Percentiles rank a stretch among this genome's conserved stretches.
phyloP scores from a whole-genome alignment of 2,888 invertebrate genomes.

The Trachelus troglodyta region DNA sequence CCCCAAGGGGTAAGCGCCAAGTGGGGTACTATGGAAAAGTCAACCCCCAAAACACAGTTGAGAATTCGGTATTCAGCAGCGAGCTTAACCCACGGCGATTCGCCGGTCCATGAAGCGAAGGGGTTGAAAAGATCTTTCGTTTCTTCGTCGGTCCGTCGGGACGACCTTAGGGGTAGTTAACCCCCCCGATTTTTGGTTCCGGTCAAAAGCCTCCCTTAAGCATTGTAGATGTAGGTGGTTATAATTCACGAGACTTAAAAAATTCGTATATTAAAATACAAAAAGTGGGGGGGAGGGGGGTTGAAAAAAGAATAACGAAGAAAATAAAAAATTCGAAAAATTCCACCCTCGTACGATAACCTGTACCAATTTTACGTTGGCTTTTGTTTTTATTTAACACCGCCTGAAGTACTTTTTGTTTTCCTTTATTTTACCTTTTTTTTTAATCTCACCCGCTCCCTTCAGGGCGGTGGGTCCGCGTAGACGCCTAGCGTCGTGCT shows the following conservation, averaged over 20 bases:
- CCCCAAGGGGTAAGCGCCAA: conserved; percentile 44
- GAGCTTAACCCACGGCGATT: conserved; percentile 33
- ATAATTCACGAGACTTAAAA: neutral
- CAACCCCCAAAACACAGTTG: conserved; percentile 27
- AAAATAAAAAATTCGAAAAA: neutral
- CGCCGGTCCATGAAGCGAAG: neutral
- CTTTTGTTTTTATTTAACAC: neutral
- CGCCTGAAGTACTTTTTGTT: neutral
- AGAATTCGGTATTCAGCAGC: conserved; percentile 42
- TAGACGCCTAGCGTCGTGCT: neutral
- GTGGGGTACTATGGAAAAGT: conserved; percentile 26
- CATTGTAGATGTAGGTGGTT: neutral
- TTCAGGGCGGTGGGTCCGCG: neutral
- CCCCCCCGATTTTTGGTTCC: neutral
- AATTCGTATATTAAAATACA: neutral
- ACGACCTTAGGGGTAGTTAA: neutral
- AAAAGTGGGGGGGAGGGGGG: too few relatives aligned
- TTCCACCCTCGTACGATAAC: neutral
- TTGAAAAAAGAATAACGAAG: neutral
- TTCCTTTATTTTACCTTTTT: neutral
- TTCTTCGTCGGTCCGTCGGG: neutral
- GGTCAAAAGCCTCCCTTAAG: neutral
- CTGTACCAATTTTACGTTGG: neutral
- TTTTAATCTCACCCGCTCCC: neutral
- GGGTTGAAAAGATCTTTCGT: neutral